Evolutionary conservation across 2,113 vertebrate species (phyloP).

Genomic region (Otolemur garnettii): DNA sequence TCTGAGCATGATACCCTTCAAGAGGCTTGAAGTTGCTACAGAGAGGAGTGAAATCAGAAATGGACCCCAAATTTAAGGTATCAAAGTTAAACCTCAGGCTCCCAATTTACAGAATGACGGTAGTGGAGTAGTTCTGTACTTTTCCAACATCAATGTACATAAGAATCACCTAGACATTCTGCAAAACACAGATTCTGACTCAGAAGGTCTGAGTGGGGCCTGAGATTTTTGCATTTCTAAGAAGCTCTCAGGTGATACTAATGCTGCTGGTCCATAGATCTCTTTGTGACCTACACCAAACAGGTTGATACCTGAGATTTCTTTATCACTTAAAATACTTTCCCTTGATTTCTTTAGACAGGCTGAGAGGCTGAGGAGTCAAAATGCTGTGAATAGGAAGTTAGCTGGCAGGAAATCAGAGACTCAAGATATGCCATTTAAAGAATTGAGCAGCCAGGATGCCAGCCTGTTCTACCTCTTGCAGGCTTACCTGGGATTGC

Average conservation of each 20-base stretch:
- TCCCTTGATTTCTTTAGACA: not conserved
- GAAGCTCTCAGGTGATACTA: not conserved
- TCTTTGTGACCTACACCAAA: not conserved
- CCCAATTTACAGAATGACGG: not conserved
- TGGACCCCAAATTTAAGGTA: not conserved
- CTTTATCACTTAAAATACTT: not conserved
- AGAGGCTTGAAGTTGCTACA: not conserved
- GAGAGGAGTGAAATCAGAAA: not conserved
- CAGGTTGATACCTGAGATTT: not conserved
- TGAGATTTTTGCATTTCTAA: not conserved
- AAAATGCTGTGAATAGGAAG: not conserved
- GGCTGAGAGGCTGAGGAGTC: not conserved
- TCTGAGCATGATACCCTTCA: not conserved
- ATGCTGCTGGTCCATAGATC: too few species aligned
- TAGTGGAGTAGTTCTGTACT: not conserved
- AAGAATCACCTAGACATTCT: not conserved
- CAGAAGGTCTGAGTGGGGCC: not conserved
- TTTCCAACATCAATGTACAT: not conserved
- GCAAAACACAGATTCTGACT: not conserved
- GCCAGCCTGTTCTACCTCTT: not conserved
- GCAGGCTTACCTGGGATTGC: fast-evolving
- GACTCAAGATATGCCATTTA: not conserved
- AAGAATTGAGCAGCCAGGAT: not conserved
- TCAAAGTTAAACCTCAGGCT: not conserved
- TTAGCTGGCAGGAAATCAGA: not conserved